Conservation (phyloP, 1,140 invertebrate species). For the Heliconius congener region DNA sequence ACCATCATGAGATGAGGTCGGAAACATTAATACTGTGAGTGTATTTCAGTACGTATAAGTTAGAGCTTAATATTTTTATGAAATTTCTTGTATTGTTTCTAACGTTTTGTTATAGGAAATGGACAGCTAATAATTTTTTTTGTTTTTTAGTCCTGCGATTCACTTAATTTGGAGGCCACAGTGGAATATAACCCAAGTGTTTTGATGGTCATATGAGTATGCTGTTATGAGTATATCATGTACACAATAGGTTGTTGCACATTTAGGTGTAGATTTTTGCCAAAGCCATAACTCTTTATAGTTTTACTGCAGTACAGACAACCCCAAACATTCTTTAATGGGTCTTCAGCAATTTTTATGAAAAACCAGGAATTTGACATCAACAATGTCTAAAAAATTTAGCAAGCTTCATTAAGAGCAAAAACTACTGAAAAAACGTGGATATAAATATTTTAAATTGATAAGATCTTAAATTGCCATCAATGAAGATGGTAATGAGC, state of each 20-base stretch:
- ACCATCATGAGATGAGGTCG: too few species aligned
- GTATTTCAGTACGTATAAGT: too few species aligned
- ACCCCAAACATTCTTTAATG: neutral
- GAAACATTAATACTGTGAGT: too few species aligned
- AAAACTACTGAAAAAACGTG: too few species aligned
- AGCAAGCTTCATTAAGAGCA: too few species aligned
- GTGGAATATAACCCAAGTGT: slow-evolving; percentile 50
- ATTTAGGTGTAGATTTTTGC: neutral
- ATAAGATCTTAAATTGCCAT: too few species aligned
- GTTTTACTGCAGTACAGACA: neutral
- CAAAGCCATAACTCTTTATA: neutral
- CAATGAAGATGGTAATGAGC: too few species aligned
- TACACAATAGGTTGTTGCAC: slow-evolving; percentile 64
- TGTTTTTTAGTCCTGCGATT: neutral
- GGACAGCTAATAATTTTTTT: neutral
- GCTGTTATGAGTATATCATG: slow-evolving; percentile 57
- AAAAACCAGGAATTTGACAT: neutral
- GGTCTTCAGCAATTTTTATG: too few species aligned
- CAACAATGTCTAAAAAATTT: neutral
- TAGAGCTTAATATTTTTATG: neutral
- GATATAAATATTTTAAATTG: too few species aligned
- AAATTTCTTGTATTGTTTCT: neutral
- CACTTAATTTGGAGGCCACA: slow-evolving; percentile 33
- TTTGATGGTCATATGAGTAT: slow-evolving; percentile 56
- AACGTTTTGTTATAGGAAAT: neutral